phyloP scores from a whole-genome alignment of 2,113 vertebrate genomes.

The Strix uralensis region DNA sequence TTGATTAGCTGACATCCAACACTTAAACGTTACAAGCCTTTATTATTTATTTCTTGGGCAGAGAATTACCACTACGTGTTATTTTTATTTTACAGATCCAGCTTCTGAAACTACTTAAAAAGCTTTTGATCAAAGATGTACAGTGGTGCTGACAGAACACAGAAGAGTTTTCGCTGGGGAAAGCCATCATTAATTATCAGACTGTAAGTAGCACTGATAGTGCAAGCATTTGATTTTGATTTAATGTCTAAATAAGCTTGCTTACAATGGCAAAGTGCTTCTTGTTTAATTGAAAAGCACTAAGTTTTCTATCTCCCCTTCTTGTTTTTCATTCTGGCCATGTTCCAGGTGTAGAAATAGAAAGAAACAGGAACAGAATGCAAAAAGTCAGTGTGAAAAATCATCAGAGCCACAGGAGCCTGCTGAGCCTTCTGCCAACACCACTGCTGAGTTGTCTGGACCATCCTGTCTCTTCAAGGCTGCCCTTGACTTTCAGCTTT shows the following conservation, averaged over 20 bases:
- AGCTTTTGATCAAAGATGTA: constrained; percentile 64
- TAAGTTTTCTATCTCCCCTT: constrained; percentile 27
- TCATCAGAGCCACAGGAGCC: neutral
- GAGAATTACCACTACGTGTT: constrained; percentile 43
- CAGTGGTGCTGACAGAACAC: neutral
- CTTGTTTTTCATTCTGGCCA: constrained; percentile 28
- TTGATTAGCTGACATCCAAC: constrained; percentile 32
- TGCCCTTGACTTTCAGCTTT: neutral
- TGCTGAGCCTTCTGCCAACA: constrained; percentile 6
- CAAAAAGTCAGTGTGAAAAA: neutral
- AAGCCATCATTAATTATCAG: constrained; percentile 65
- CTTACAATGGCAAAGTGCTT: constrained; percentile 52
- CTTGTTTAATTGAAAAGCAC: constrained; percentile 60
- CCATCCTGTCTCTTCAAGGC: neutral
- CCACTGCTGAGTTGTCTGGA: neutral
- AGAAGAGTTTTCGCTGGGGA: neutral
- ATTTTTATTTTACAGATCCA: constrained; percentile 60
- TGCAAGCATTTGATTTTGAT: constrained; percentile 61
- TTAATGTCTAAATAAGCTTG: constrained; percentile 61
- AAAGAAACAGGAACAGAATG: constrained; percentile 19
- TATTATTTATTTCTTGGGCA: constrained; percentile 61
- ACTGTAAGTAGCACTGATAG: constrained; percentile 51
- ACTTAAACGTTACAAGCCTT: constrained; percentile 12
- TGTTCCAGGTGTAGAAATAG: constrained; percentile 39
- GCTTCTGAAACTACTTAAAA: constrained; percentile 66